Percentiles rank a stretch among this genome's conserved stretches.
Conservation (phyloP, 1,140 invertebrate genomes). For the Apis mellifera region DNA sequence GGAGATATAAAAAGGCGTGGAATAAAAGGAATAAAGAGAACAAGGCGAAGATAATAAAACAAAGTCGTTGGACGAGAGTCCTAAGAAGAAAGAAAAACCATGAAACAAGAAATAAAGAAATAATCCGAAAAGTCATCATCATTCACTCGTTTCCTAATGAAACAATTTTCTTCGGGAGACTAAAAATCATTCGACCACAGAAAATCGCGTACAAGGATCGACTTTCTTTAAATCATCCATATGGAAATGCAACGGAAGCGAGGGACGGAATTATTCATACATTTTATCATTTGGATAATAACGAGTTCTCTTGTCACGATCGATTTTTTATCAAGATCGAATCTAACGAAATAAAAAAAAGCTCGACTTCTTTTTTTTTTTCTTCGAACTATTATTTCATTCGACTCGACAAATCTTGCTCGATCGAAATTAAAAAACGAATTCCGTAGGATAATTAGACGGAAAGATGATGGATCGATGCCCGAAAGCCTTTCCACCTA, state of each 20-base stretch:
- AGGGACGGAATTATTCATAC: slow-evolving; percentile 49
- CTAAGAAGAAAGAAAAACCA: neutral
- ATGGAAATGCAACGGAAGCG: neutral
- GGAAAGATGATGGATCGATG: neutral
- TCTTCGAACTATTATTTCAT: neutral
- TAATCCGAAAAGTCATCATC: slow-evolving; percentile 29
- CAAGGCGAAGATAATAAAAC: neutral
- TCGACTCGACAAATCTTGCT: neutral
- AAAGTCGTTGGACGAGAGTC: neutral
- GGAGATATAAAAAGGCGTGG: neutral
- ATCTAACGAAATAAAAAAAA: neutral
- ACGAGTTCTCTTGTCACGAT: slow-evolving; percentile 24
- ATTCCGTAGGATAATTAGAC: neutral
- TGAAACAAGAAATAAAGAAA: neutral
- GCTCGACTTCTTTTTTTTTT: neutral
- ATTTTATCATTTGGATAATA: slow-evolving; percentile 23
- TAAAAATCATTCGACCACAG: slow-evolving; percentile 39
- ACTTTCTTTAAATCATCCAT: slow-evolving; percentile 56
- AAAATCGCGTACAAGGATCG: slow-evolving; percentile 13
- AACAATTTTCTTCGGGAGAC: slow-evolving; percentile 38
- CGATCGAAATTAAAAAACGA: neutral
- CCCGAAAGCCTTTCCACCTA: neutral
- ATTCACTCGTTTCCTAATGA: slow-evolving; percentile 57
- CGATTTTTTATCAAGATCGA: neutral
- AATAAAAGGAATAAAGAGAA: slow-evolving; percentile 2